Evolutionary conservation across 92 coral and sea anemone species (phyloP), one percentile per base, ranked within the genome.

Genomic region (Paragorgia papillata): DNA sequence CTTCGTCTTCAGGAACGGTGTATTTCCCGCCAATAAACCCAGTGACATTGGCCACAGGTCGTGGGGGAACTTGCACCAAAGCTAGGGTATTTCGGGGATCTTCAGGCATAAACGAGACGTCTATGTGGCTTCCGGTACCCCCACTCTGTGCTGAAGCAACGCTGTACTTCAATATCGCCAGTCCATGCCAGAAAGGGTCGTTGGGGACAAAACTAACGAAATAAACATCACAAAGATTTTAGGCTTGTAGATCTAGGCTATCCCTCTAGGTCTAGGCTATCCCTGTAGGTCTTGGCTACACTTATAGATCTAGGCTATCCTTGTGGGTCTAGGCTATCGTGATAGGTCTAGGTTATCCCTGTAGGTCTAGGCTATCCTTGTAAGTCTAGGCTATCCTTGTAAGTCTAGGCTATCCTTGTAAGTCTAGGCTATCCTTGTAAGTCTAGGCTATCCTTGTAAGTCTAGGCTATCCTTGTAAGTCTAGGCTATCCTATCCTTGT

Each of bases 151-250:
- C 58, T 2, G 59, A 37, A n/a, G n/a, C n/a, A n/a, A n/a, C n/a
- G 22, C 26, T 68, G 59, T 44, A 68, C 39, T 14, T 68, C 40
- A 68, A 18, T 3, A 59, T 44, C 3, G 75, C 75, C 75, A 68
- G 59, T 15, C 75, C 75, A 53, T 68, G 75, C 75, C 75, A 68
- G 3, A 33, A 68, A 32, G 75, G 12, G 59, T 68, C 75, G 40
- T 68, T 27, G 19, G 58, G 1, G 18, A 8, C 8, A 48, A 68
- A 68, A 27, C 75, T 68, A 68, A 3, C 8, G 26, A 39, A 39
- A 46, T 21, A 66, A 21, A 20, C 19, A 55, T n/a, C 27, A 9
- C 4, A 66, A 51, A 51, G 17, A 17, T 51, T n/a, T n/a, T n/a
- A n/a, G 58, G 17, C 6, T 51, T 51, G 58, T 51, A 17, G 6